phyloP scores from a whole-genome alignment of 2,888 invertebrate genomes.

The Oxyscelio sp. region DNA sequence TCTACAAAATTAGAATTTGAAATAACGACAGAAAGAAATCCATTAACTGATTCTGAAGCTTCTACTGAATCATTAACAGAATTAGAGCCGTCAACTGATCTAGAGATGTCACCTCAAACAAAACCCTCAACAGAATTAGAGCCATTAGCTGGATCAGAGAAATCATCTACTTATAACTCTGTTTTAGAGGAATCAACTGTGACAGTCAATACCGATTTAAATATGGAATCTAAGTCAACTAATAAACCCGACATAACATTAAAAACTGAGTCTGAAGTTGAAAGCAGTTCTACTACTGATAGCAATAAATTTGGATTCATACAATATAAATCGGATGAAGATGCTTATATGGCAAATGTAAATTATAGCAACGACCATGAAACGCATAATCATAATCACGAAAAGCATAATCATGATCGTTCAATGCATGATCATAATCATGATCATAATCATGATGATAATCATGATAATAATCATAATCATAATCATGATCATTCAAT shows the following conservation, averaged over 20 bases:
- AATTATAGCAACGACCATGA: slow-evolving; percentile 9
- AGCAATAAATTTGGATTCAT: slow-evolving; percentile 30
- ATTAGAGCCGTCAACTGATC: slow-evolving; percentile 76
- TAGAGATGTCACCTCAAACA: slow-evolving; percentile 70
- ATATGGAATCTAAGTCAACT: slow-evolving; percentile 51
- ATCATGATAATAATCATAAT: too few species aligned
- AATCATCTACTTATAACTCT: slow-evolving; percentile 64
- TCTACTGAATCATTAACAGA: slow-evolving; percentile 71
- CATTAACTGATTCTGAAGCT: slow-evolving; percentile 80
- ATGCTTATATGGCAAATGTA: slow-evolving; percentile 10
- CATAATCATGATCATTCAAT: slow-evolving; percentile 14
- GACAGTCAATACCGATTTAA: slow-evolving; percentile 54
- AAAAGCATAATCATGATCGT: slow-evolving; percentile 2
- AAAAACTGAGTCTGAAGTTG: slow-evolving; percentile 76
- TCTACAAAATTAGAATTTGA: too few species aligned
- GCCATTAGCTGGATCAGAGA: slow-evolving; percentile 77
- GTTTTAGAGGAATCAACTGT: slow-evolving; percentile 76
- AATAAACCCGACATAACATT: slow-evolving; percentile 65
- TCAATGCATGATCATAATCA: slow-evolving; percentile 16
- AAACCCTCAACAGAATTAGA: slow-evolving; percentile 77
- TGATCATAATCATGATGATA: slow-evolving; percentile 8
- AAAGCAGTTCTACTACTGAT: neutral
- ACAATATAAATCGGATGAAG: slow-evolving; percentile 49
- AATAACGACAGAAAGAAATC: slow-evolving; percentile 79
- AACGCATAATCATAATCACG: neutral